Conservation (phyloP, 2,113 vertebrate genomes). For the Stigmatopora nigra region DNA sequence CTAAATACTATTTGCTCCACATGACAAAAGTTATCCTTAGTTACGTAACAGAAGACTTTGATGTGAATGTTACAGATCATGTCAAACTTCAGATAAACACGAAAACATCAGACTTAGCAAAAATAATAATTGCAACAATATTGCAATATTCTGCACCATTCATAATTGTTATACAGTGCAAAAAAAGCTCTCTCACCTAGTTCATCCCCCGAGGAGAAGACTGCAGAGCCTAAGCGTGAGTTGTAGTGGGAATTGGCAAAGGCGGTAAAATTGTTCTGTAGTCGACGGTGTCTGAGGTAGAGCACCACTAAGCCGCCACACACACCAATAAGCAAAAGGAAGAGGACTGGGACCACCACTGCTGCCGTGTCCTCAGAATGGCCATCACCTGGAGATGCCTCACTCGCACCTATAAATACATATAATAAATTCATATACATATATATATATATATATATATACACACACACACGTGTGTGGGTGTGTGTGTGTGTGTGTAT, state of each 20-base stretch:
- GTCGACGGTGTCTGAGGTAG: slow-evolving; percentile 82
- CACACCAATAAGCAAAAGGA: slow-evolving; percentile 82
- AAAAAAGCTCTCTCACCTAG: slow-evolving; percentile 70
- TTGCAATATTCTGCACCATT: too few relatives aligned
- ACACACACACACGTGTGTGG: too few relatives aligned
- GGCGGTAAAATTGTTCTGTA: slow-evolving; percentile 90
- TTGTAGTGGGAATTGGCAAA: slow-evolving; percentile 98
- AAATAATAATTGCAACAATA: background rate
- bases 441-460: too few relatives aligned
- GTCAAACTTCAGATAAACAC: background rate
- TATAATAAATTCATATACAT: too few relatives aligned
- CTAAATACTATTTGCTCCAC: too few relatives aligned
- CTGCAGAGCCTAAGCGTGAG: slow-evolving; percentile 89
- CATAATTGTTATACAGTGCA: background rate
- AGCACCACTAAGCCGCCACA: slow-evolving; percentile 78
- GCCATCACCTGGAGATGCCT: slow-evolving; percentile 30
- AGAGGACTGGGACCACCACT: slow-evolving; percentile 87
- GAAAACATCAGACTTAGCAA: too few relatives aligned
- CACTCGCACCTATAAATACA: slow-evolving; percentile 41
- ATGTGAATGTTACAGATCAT: background rate
- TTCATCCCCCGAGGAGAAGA: slow-evolving; percentile 95
- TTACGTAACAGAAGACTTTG: background rate
- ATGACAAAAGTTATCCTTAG: too few relatives aligned
- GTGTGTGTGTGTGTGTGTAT: too few relatives aligned
- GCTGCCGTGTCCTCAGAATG: slow-evolving; percentile 78